Evolutionary conservation across 2,888 invertebrate genomes (phyloP), one percentile per base, ranked within the genome.

Genomic region (Steinernema hermaphroditum): DNA sequence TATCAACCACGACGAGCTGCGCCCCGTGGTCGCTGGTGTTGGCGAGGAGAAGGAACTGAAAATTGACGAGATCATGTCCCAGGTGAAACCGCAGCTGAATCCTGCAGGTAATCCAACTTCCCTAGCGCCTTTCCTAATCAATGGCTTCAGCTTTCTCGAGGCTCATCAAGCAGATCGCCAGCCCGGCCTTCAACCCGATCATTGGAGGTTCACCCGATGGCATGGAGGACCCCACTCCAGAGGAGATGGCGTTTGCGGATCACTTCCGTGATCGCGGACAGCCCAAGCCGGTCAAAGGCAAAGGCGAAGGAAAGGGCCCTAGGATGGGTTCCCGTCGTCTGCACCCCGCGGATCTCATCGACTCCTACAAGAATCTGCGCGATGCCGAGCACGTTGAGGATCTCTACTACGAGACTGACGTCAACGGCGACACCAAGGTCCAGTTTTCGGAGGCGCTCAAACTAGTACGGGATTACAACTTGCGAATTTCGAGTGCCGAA

Each of bases 101-200:
- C 22, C 22, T 12, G 49, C 19, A n/a, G 19, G 12, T 49, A 16
- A 19, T 16, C n/a, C n/a, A 49, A 14, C 43, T 8, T 16, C 43
- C 8, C 43, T 12, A 41, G 8, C 16, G 8, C 43, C 16, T 8
- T 8, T 12, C 9, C 16, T 41, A 12, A 41, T 16, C 9, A 14
- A 12, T 12, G 49, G 9, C 19, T 49, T 49, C 49, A 54, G 54
- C 19, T 22, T 54, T 54, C 22, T 6, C 54, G 12, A 54, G 27
- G 2, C 54, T 24, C 22, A 19, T 54, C 54, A 19, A 27, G 4
- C 24, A 4, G 19, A 19, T 54, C 4, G 8, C 54, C 8, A 24
- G 27, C 54, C 54, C 54, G 12, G 54, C 54, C 54, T 54, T 54
- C 22, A 27, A 16, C 14, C 54, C 54, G 6, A 54, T 54, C 54